Evolutionary conservation across 2,888 invertebrate genomes (phyloP).

Genomic region (Tillus elongatus): DNA sequence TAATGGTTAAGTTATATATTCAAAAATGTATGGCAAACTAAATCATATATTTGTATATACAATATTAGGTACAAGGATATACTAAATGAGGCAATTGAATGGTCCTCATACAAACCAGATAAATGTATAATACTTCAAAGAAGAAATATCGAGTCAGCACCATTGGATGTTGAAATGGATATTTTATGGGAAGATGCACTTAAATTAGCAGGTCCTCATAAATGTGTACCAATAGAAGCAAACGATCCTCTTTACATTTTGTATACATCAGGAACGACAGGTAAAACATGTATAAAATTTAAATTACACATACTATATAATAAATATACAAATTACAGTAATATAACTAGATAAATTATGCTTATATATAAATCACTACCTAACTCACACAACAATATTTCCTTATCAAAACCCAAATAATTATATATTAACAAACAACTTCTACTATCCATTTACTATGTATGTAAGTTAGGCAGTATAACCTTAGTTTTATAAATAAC

Average conservation of each 20-base stretch:
- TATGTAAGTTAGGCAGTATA: too few relatives aligned
- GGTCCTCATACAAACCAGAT: slow-evolving; percentile 63
- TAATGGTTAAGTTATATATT: neutral
- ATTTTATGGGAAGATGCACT: slow-evolving; percentile 70
- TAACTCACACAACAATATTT: too few relatives aligned
- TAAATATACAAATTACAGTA: too few relatives aligned
- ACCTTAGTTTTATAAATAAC: too few relatives aligned
- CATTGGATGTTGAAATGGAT: slow-evolving; percentile 58
- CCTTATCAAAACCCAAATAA: too few relatives aligned
- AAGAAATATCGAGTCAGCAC: slow-evolving; percentile 54
- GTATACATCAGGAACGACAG: slow-evolving; percentile 86
- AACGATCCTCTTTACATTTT: slow-evolving; percentile 86
- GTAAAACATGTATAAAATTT: too few relatives aligned
- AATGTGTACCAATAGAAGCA: slow-evolving; percentile 78
- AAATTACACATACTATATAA: too few relatives aligned
- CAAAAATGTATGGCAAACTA: neutral
- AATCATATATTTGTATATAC: too few relatives aligned
- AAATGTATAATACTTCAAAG: slow-evolving; percentile 78
- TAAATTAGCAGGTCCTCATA: slow-evolving; percentile 54
- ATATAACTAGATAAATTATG: too few relatives aligned
- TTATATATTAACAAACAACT: too few relatives aligned
- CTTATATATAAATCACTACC: too few relatives aligned
- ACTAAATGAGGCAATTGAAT: slow-evolving; percentile 69
- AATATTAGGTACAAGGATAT: slow-evolving; percentile 62
- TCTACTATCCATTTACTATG: too few relatives aligned